phyloP scores from a whole-genome alignment of 2,113 vertebrate species.

The Artemisiospiza belli region DNA sequence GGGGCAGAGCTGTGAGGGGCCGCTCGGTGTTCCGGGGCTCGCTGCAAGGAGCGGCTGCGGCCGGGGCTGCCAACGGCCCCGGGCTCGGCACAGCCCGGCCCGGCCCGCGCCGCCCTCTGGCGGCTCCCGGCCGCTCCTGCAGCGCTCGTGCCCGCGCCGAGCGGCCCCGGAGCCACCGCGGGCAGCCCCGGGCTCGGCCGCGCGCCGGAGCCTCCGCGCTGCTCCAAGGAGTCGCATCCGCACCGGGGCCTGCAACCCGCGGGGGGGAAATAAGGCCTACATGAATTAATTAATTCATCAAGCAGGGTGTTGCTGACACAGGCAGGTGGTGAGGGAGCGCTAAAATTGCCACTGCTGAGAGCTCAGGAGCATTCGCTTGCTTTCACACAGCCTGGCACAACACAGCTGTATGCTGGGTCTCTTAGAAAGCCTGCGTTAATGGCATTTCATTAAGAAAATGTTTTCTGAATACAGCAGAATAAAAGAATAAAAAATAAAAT shows the following conservation, averaged over 20 bases:
- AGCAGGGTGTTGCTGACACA: background rate
- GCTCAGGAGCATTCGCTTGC: background rate
- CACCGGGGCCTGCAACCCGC: background rate
- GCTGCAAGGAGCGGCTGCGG: background rate
- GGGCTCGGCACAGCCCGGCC: background rate
- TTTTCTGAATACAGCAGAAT: background rate
- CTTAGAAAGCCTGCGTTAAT: background rate
- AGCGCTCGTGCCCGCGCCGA: background rate
- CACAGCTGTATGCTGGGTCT: background rate
- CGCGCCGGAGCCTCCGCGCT: background rate
- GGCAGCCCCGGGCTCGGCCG: no score
- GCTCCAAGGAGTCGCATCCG: background rate
- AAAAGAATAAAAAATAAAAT: background rate
- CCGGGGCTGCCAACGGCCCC: rapidly evolving
- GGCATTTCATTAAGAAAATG: background rate
- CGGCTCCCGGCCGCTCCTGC: background rate
- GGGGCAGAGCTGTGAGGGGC: background rate
- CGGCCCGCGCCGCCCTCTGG: background rate
- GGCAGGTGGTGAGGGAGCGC: background rate
- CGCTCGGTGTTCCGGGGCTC: rapidly evolving
- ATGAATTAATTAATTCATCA: no score
- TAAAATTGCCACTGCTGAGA: background rate
- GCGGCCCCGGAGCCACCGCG: no score
- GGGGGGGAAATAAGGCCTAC: background rate
- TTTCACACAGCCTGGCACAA: background rate